Evolutionary conservation across 2,888 invertebrate genomes (phyloP), one percentile per base, ranked within the genome.

Genomic region (Lepas anatifera): DNA sequence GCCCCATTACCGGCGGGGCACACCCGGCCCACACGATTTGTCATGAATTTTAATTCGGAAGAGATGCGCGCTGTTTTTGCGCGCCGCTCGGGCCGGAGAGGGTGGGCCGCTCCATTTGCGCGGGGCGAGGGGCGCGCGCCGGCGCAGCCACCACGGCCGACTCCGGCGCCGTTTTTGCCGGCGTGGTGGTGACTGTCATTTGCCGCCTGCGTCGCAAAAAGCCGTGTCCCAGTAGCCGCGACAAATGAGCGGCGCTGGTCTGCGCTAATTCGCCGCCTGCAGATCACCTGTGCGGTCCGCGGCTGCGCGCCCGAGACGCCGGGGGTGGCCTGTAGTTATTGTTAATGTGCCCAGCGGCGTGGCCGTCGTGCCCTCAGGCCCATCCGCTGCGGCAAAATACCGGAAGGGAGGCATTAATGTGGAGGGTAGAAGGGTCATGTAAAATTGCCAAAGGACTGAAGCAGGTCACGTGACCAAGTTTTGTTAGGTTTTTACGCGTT

Each of bases 1-100:
- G 52, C 13, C n/a, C 58, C 58, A 58, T 58, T 58, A 32, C 58
- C 32, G 29, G 32, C n/a, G n/a, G 25, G 32, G 58, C 22, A 58
- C 58, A 58, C 58, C 32, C 48, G 48, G 48, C 6, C 25, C 25
- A 4, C 25, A 48, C 18, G 35, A 58, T 58, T 58, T 58, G 58
- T 58, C 58, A 58, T 58, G 58, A 58, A 35, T 58, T 58, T 58
- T 58, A 58, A 58, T 58, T 58, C 35, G 58, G 58, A 58, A 35
- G 32, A 58, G 58, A 58, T 58, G 35, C 32, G n/a, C n/a, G 58
- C 32, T 22, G 58, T 58, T 58, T 58, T 58, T 58, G 58, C 58
- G 35, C 22, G 18, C 3, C 18, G 32, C 32, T 8, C 58, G 58
- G 58, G 7, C 27, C 27, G 25, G 50, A 10, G 50, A 41, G 11